A percentile compares a stretch with the other conserved stretches of the same genome.
Evolutionary conservation across 2,797 vertebrate genomes (phyloP).

Genomic region (Melanotaenia maccullochi): DNA sequence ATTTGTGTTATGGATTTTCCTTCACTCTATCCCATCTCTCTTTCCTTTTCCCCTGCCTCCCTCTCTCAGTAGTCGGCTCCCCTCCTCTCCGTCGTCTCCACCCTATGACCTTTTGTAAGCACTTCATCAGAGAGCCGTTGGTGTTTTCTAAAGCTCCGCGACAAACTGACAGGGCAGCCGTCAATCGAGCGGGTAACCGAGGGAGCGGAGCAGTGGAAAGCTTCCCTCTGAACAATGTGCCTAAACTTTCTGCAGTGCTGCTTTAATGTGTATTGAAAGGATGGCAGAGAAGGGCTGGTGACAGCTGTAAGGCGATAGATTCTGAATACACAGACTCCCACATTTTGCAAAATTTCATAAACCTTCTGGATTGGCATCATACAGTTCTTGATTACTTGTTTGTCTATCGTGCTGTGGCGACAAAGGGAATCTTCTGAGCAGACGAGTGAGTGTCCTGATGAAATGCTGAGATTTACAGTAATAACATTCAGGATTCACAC

Average conservation of each 20-base stretch:
- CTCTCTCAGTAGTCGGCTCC: conserved; percentile 66
- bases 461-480: conserved; percentile 50
- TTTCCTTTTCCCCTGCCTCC: conserved; percentile 55
- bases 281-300: conserved; percentile 66
- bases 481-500: conserved; percentile 23
- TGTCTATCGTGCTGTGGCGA: conserved; percentile 32
- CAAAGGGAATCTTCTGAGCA: conserved; percentile 45
- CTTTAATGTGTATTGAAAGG: conserved; percentile 76
- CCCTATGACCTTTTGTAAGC: conserved; percentile 79
- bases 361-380: conserved; percentile 50
- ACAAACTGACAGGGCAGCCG: conserved; percentile 83
- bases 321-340: conserved; percentile 6
- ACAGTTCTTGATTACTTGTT: conserved; percentile 45
- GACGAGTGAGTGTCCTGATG: conserved; percentile 14
- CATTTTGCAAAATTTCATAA: conserved; percentile 55
- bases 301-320: conserved; percentile 68
- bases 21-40: conserved; percentile 79
- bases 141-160: conserved; percentile 83
- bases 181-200: conserved; percentile 75
- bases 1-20: conserved; percentile 89
- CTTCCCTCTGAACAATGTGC: conserved; percentile 72
- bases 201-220: conserved; percentile 78
- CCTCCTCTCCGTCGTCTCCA: conserved; percentile 62
- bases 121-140: conserved; percentile 82
- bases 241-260: conserved; percentile 76